phyloP scores from a whole-genome alignment of 2,888 invertebrate genomes.

The Allophyes oxyacanthae region DNA sequence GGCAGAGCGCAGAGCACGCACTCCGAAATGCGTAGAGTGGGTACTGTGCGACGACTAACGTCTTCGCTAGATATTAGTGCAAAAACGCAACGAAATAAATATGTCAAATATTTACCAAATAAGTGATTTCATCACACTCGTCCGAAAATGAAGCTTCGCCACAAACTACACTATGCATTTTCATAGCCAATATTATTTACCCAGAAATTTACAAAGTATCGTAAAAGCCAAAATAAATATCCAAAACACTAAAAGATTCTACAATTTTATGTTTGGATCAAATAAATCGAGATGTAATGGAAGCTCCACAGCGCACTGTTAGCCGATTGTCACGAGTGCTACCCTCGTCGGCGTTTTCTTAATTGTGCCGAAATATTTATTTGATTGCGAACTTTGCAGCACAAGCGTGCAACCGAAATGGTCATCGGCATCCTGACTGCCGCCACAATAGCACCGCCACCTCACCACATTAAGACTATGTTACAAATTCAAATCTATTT shows the following conservation, averaged over 20 bases:
- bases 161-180: background rate
- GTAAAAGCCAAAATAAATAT: background rate
- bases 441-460: slow-evolving; percentile 78
- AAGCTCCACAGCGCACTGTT: slow-evolving; percentile 73
- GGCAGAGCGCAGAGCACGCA: slow-evolving; percentile 82
- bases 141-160: background rate
- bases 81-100: background rate
- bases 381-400: slow-evolving; percentile 88
- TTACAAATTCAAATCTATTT: slow-evolving; percentile 74
- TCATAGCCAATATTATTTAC: background rate
- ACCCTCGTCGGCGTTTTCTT: slow-evolving; percentile 88
- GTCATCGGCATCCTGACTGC: slow-evolving; percentile 85
- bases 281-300: slow-evolving; percentile 51
- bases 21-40: slow-evolving; percentile 76
- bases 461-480: slow-evolving; percentile 63
- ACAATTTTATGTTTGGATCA: slow-evolving; percentile 21
- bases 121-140: background rate
- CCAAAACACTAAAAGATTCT: background rate
- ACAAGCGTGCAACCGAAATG: slow-evolving; percentile 86
- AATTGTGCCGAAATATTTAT: slow-evolving; percentile 90
- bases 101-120: background rate
- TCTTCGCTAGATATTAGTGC: slow-evolving; percentile 6
- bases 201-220: background rate
- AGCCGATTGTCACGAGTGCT: slow-evolving; percentile 86
- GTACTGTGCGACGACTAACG: slow-evolving; percentile 22